These are phyloP conservation scores for Pseudotriccus pelzelni DNA, from an alignment of 2,797 vertebrate species.

Conservation along the genomic window DNA sequence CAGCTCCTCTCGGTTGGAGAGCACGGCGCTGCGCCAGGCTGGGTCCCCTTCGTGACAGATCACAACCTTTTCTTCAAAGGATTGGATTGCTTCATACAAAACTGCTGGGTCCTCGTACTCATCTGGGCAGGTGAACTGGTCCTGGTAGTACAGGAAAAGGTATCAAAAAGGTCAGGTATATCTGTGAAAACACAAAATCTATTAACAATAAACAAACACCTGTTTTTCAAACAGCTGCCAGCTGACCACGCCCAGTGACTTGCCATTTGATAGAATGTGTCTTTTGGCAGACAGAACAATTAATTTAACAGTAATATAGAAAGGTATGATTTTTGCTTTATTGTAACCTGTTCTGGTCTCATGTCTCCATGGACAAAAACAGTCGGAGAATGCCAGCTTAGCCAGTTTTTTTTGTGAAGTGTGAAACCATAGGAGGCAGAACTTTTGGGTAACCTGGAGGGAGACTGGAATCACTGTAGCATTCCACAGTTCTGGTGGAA, in stretches of 20 bases:
- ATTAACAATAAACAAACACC: background rate
- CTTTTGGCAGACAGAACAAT: background rate
- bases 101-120: conserved; percentile 92
- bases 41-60: conserved; percentile 98
- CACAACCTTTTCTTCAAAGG: conserved; percentile 90
- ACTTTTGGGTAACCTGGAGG: background rate
- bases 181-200: background rate
- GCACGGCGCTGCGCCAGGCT: conserved; percentile 90
- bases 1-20: conserved; percentile 91
- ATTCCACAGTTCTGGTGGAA: background rate
- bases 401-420: background rate
- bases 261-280: background rate
- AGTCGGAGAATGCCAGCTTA: background rate
- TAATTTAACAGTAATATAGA: background rate
- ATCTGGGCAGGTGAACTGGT: conserved; percentile 97
- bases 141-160: conserved; percentile 71
- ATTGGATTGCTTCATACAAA: conserved; percentile 90
- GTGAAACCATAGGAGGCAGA: background rate
- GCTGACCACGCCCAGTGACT: background rate
- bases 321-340: background rate
- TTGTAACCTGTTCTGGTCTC: background rate
- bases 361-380: background rate
- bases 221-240: background rate
- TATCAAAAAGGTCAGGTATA: background rate
- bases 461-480: background rate